Percentiles rank a stretch among this genome's conserved stretches.
phyloP scores from a whole-genome alignment of 2,888 invertebrate genomes.

The Thereva unica region DNA sequence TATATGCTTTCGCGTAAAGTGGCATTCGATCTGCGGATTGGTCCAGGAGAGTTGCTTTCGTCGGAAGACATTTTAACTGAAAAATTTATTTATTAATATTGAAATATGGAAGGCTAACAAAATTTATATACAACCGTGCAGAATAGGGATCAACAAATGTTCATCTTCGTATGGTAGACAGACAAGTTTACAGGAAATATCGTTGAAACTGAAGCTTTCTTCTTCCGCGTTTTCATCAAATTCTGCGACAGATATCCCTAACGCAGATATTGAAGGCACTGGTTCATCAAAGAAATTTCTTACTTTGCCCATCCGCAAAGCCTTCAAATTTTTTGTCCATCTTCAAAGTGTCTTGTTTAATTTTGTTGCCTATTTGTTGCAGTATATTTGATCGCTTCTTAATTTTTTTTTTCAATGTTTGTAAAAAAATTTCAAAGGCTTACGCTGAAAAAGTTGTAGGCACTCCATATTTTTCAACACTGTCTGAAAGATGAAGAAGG shows the following conservation, averaged over 20 bases:
- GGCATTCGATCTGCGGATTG: no score
- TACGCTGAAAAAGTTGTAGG: neutral
- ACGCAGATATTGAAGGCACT: neutral
- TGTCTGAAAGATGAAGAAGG: neutral
- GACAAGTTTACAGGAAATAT: no score
- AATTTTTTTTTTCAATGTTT: conserved; percentile 1
- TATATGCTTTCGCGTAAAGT: no score
- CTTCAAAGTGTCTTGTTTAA: neutral
- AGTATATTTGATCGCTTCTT: neutral
- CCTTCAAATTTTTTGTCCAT: neutral
- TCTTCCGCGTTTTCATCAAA: no score
- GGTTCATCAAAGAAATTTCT: neutral
- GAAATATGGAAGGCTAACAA: no score
- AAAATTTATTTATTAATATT: no score
- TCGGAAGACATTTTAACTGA: no score
- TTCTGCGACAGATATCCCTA: neutral
- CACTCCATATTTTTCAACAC: neutral
- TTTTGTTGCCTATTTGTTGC: conserved; percentile 12
- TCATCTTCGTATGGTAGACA: no score
- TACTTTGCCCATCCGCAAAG: neutral
- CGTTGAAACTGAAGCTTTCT: no score
- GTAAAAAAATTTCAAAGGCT: neutral
- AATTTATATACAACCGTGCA: no score
- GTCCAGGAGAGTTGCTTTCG: no score
- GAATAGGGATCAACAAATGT: no score